phyloP scores from a whole-genome alignment of 30 jellyfish, hydroid and myxozoan genomes.

The Nemopilema nomurai region DNA sequence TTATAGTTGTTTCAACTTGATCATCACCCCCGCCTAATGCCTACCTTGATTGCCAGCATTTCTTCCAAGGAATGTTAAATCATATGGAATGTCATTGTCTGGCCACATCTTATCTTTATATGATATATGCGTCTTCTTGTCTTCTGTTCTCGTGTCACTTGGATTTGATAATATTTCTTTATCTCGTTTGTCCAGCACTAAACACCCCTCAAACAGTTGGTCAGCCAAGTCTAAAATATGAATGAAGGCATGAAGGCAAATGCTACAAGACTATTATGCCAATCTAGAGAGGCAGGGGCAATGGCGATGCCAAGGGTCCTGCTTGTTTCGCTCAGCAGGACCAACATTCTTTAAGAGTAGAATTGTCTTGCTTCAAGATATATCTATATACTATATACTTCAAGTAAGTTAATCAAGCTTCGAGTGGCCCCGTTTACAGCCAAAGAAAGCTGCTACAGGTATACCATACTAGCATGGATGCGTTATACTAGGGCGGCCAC shows the following conservation, averaged over 20 bases:
- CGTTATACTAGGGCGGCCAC: background rate
- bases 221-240: slow-evolving; percentile 3
- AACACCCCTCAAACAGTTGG: slow-evolving; percentile 42
- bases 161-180: slow-evolving; percentile 21
- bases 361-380: background rate
- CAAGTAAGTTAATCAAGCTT: background rate
- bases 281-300: too few species aligned
- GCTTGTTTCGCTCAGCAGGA: slow-evolving; percentile 42
- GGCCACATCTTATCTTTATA: slow-evolving; percentile 43
- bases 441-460: background rate
- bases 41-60: slow-evolving; percentile 12
- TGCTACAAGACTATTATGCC: too few species aligned
- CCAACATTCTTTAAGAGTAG: background rate
- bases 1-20: too few species aligned
- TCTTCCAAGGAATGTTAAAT: background rate
- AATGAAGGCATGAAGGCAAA: too few species aligned
- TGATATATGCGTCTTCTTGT: slow-evolving; percentile 37
- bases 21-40: background rate
- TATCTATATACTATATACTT: background rate
- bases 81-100: slow-evolving; percentile 31
- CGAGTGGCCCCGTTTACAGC: background rate
- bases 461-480: background rate
- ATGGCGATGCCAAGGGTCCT: slow-evolving; percentile 33
- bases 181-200: slow-evolving; percentile 26
- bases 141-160: slow-evolving; percentile 16